These are phyloP conservation scores for Pachyramphus minor DNA, from an alignment of 2,113 vertebrate species.

Conservation along the genomic window DNA sequence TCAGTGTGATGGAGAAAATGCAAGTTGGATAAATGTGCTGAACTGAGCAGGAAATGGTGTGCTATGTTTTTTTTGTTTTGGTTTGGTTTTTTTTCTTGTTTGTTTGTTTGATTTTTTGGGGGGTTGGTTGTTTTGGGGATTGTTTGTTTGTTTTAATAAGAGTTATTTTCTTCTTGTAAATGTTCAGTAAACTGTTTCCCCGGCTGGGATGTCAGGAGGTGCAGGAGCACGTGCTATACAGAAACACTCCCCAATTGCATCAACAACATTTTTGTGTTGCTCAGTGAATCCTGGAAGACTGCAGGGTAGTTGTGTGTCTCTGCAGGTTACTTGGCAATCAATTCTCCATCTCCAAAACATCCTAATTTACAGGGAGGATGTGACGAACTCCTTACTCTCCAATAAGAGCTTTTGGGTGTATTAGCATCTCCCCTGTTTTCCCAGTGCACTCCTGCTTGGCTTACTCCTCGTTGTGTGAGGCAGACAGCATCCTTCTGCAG, in stretches of 20 bases:
- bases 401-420: background rate
- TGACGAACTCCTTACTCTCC: background rate
- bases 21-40: background rate
- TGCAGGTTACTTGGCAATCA: background rate
- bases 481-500: background rate
- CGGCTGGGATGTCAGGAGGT: background rate
- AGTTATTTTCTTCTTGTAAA: background rate
- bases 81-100: background rate
- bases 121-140: no score
- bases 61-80: background rate
- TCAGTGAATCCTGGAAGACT: background rate
- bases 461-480: background rate
- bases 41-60: background rate
- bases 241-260: background rate
- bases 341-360: background rate
- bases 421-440: background rate
- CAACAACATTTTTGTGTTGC: background rate
- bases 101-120: background rate
- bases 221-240: background rate
- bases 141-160: background rate
- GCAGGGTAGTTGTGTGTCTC: background rate
- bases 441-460: accelerated
- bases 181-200: background rate
- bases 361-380: background rate
- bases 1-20: background rate